phyloP scores from a whole-genome alignment of 2,888 invertebrate species.

The Malachius bipustulatus region DNA sequence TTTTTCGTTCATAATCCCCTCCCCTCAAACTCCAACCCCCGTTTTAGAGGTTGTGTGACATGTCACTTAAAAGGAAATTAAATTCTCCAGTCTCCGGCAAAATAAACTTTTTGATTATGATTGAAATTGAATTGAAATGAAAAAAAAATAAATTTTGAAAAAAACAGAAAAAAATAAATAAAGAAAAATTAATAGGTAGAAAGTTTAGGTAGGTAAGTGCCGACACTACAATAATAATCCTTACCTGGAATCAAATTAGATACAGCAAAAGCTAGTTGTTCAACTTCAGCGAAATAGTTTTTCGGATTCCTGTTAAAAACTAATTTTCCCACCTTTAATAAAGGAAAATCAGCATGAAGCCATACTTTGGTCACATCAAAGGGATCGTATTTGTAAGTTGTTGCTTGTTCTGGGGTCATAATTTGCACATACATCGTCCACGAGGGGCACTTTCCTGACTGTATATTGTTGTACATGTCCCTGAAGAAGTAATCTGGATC shows the following conservation, averaged over 20 bases:
- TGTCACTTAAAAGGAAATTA: too few relatives aligned
- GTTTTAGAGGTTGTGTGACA: too few relatives aligned
- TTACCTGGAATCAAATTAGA: slow-evolving; percentile 66
- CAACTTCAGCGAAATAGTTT: slow-evolving; percentile 90
- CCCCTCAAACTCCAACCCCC: too few relatives aligned
- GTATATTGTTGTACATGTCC: slow-evolving; percentile 84
- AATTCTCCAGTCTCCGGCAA: too few relatives aligned
- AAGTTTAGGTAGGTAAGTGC: neutral
- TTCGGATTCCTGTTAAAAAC: slow-evolving; percentile 78
- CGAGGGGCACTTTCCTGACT: slow-evolving; percentile 55
- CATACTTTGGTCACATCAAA: slow-evolving; percentile 91
- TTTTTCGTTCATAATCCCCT: too few relatives aligned
- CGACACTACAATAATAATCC: too few relatives aligned
- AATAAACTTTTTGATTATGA: too few relatives aligned
- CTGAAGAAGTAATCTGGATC: slow-evolving; percentile 85
- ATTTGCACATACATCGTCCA: slow-evolving; percentile 76
- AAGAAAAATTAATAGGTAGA: neutral
- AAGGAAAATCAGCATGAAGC: slow-evolving; percentile 77
- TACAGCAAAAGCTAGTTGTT: slow-evolving; percentile 84
- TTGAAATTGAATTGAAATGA: slow-evolving; percentile 10
- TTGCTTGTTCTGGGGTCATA: slow-evolving; percentile 82
- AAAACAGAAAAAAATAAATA: slow-evolving; percentile 8
- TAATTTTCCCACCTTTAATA: slow-evolving; percentile 79
- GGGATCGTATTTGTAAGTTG: slow-evolving; percentile 69
- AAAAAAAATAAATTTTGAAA: slow-evolving; percentile 4